These are phyloP conservation scores for Malachius bipustulatus DNA, from an alignment of 2,888 invertebrate genomes.

Conservation along the genomic window DNA sequence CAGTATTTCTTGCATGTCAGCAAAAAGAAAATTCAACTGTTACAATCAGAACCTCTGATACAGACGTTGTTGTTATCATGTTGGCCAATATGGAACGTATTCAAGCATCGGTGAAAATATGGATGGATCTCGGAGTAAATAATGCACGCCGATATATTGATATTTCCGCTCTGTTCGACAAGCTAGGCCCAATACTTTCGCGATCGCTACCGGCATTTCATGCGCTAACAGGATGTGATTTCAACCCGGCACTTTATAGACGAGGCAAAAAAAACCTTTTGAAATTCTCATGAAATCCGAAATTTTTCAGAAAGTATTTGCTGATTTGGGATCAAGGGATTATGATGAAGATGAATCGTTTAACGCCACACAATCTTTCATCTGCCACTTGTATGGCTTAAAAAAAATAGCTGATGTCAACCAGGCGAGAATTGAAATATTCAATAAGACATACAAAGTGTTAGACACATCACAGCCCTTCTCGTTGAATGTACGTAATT, in stretches of 20 bases:
- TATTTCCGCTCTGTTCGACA: conserved; percentile 15
- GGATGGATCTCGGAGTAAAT: conserved; percentile 18
- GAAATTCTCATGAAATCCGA: conserved; percentile 13
- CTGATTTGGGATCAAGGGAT: no score
- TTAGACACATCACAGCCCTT: no score
- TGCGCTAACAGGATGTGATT: conserved; percentile 19
- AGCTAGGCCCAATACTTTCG: conserved; percentile 15
- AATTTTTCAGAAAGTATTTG: no score
- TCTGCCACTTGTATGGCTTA: conserved; percentile 22
- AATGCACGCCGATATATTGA: conserved; percentile 19
- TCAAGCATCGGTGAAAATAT: conserved; percentile 15
- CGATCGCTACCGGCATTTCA: conserved; percentile 20
- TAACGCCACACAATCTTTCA: conserved; percentile 16
- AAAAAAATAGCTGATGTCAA: conserved; percentile 22
- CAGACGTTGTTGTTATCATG: conserved; percentile 19
- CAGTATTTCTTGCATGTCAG: conserved; percentile 17
- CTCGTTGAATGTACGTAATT: no score
- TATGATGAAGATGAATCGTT: conserved; percentile 15
- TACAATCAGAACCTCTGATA: conserved; percentile 15
- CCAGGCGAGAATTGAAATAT: no score
- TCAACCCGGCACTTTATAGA: conserved; percentile 17
- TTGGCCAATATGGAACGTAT: conserved; percentile 20
- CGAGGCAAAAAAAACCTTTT: conserved; percentile 17
- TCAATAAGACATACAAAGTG: no score
- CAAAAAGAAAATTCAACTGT: conserved; percentile 14